Base-by-base conservation (phyloP, 2,797 vertebrate species). In the Sebastes glaucus region DNA sequence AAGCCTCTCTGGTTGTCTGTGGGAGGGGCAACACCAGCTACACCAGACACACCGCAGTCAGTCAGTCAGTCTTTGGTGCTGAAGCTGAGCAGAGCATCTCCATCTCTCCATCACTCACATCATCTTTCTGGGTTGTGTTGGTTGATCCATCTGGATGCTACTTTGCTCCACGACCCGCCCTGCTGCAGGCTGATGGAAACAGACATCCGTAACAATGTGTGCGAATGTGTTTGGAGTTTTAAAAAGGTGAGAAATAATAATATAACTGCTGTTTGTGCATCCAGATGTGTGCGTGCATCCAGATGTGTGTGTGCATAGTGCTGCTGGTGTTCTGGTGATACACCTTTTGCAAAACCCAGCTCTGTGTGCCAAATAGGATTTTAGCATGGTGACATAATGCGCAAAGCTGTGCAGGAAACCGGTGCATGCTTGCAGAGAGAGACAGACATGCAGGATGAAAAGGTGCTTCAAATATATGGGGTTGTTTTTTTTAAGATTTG, bases 221-320 rank as follows among this genome's bases (percentile, higher is more conserved):
- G 96, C 96, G 83, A 95, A 96, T 89, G 96, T 96, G 82, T 96
- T 96, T 86, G 94, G 96, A 87, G 95, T 95, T 88, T 87, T 96
- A 88, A 96, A 96, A 90, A 96, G 96, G 96, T 96, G 95, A 96
- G 96, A 42, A 42, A 42, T 42, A 42, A 6, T 14, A 42, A 77
- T 16, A 75, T 27, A 80, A 35, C 7, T 18, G 49, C 49, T 70
- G 81, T 22, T 73, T 67, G 81, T 66, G 22, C 16, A 49, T 49
- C 46, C 46, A 49, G 46, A 49, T 65, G 13, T 64, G n/a, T 8
- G 74, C 18, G 63, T 64, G 35, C 13, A 38, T 38, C 35, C 35
- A 38, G 35, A 14, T 38, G 38, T 42, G 38, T 35, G 33, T 42
- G 5, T 42, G 13, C 38, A 42, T 42, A 42, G 38, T 42, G 38